Base-by-base conservation (phyloP, 2,888 invertebrate species). In the Resseliella maxima region DNA sequence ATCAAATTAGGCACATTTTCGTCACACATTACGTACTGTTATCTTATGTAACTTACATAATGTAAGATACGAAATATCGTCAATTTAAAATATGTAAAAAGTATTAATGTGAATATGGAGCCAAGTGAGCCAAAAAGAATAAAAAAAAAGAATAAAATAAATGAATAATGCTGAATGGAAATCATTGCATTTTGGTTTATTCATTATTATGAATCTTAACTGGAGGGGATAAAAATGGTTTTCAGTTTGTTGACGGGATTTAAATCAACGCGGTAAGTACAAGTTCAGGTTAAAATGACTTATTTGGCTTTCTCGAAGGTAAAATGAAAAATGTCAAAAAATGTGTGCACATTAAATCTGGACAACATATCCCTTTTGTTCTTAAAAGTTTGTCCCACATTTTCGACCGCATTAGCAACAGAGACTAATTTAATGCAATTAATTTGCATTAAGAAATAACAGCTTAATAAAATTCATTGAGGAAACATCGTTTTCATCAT, bases 371-470 rank as follows among this genome's bases (percentile, higher is more conserved):
- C 72, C 72, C 72, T 72, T 59, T 72, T 31, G 21, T 12, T 72
- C 15, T 59, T 24, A 15, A 41, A 41, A 8, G 8, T 59, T 72
- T 18, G 0, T 72, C 15, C 72, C 10, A 21, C 72, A 72, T 72
- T 72, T 72, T 72, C 72, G n/a, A 72, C 72, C 72, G n/a, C 72
- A 72, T 72, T 72, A 72, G 72, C 31, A 72, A 31, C 72, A 72
- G 72, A 10, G 85, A 85, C 85, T 85, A 85, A 85, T 85, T 85
- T 85, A 38, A 85, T 45, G 85, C 85, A 85, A 85, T 85, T 85
- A 85, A 85, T 85, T 85, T 85, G 85, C 85, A 85, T 85, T 85
- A 72, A 72, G 72, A 72, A 72, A 24, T 59, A 72, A 72, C 31
- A 72, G 15, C 72, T 72, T 72, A 72, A 72, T 72, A 35, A 72